A percentile compares a stretch with the other conserved stretches of the same genome.
Evolutionary conservation across 2,888 invertebrate genomes (phyloP).

Genomic region (Caenorhabditis sp.): DNA sequence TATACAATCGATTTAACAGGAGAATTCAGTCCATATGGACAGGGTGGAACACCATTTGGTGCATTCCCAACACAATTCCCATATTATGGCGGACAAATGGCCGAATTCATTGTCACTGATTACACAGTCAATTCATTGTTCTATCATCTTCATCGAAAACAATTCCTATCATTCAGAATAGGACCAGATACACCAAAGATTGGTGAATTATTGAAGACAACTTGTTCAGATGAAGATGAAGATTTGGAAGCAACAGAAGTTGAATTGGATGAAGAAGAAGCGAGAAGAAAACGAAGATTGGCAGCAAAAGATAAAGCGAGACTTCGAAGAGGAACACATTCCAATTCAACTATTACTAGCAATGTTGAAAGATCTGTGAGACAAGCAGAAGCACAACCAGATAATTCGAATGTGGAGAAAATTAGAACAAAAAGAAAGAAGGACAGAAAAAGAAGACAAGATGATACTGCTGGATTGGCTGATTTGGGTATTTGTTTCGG

Average conservation of each 20-base stretch:
- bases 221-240: slow-evolving; percentile 66
- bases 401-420: slow-evolving; percentile 16
- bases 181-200: slow-evolving; percentile 70
- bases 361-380: too few species aligned
- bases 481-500: slow-evolving; percentile 69
- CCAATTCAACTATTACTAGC: too few species aligned
- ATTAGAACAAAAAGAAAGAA: slow-evolving; percentile 28
- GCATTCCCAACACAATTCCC: slow-evolving; percentile 68
- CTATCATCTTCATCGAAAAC: slow-evolving; percentile 65
- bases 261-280: slow-evolving; percentile 49
- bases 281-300: slow-evolving; percentile 24
- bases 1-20: slow-evolving; percentile 66
- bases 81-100: slow-evolving; percentile 60
- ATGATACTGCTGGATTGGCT: slow-evolving; percentile 54
- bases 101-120: slow-evolving; percentile 64
- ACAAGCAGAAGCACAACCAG: slow-evolving; percentile 8
- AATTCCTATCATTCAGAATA: slow-evolving; percentile 65
- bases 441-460: slow-evolving; percentile 38
- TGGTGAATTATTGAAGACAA: slow-evolving; percentile 67
- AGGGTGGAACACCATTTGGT: slow-evolving; percentile 65
- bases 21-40: slow-evolving; percentile 62
- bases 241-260: slow-evolving; percentile 53
- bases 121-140: slow-evolving; percentile 67
- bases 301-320: slow-evolving; percentile 28
- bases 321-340: slow-evolving; percentile 27